phyloP scores from a whole-genome alignment of 2,888 invertebrate genomes.

The Galeruca laticollis region DNA sequence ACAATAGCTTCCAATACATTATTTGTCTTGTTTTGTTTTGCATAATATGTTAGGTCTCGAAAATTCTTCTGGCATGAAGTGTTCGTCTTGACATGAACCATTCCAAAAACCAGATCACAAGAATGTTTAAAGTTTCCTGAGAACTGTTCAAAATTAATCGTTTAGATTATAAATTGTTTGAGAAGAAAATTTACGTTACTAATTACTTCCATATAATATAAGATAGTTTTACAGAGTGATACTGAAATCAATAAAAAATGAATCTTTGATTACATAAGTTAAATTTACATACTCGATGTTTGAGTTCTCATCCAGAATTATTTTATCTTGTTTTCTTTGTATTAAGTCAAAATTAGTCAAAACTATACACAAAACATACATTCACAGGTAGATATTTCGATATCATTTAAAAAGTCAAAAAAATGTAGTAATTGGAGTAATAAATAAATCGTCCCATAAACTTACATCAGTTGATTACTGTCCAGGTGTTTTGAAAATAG shows the following conservation, averaged over 20 bases:
- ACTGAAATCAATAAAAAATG: background rate
- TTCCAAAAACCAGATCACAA: conserved; percentile 22
- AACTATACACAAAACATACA: no score
- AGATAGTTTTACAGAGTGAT: background rate
- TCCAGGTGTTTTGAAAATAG: no score
- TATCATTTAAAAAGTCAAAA: no score
- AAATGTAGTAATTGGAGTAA: no score
- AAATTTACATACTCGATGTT: no score
- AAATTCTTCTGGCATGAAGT: conserved; percentile 18
- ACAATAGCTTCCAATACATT: conserved; percentile 21
- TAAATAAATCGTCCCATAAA: no score
- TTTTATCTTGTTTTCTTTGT: no score
- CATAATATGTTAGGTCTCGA: conserved; percentile 12
- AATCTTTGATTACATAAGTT: background rate
- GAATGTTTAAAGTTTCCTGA: conserved; percentile 23
- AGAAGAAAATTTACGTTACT: conserved; percentile 25
- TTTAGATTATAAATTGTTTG: conserved; percentile 25
- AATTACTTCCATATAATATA: conserved; percentile 18
- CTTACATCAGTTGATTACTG: no score
- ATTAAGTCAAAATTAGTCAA: no score
- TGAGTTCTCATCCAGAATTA: no score
- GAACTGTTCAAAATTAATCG: conserved; percentile 34
- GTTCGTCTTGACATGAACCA: conserved; percentile 29
- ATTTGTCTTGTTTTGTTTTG: conserved; percentile 18
- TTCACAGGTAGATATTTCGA: no score